These are phyloP conservation scores for Polia nebulosa DNA, from an alignment of 2,888 invertebrate species.

Conservation along the genomic window DNA sequence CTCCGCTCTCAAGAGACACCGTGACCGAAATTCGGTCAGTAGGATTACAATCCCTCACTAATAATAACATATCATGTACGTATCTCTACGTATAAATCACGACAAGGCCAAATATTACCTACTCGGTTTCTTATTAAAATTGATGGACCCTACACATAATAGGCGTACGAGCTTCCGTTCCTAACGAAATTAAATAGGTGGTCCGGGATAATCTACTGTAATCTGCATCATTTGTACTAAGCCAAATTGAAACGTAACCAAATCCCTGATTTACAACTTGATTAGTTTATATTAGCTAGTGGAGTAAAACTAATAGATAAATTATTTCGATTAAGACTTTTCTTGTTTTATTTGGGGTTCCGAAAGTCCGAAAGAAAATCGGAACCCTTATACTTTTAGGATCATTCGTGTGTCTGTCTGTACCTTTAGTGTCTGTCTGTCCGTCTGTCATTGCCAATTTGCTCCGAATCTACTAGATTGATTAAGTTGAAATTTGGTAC, in stretches of 20 bases:
- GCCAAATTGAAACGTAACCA: slow-evolving; percentile 29
- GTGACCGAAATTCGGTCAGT: neutral
- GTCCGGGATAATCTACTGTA: slow-evolving; percentile 44
- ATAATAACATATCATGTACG: neutral
- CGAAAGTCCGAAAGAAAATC: no score
- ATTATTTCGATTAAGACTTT: no score
- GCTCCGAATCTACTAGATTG: no score
- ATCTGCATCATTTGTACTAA: slow-evolving; percentile 48
- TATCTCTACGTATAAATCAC: neutral
- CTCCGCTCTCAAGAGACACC: neutral
- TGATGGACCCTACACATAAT: slow-evolving; percentile 26
- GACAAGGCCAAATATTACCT: slow-evolving; percentile 9
- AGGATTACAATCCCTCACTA: neutral
- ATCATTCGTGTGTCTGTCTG: no score
- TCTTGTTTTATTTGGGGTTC: no score
- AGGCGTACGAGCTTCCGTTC: slow-evolving; percentile 21
- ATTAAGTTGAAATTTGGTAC: no score
- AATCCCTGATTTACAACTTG: slow-evolving; percentile 29
- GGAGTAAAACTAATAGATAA: neutral
- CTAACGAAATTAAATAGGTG: slow-evolving; percentile 39
- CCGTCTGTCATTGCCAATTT: no score
- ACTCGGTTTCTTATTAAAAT: slow-evolving; percentile 30
- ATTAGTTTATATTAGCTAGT: slow-evolving; percentile 1
- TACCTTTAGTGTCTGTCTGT: no score
- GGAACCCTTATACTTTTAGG: no score